Evolutionary conservation across 2,888 invertebrate species (phyloP).

Genomic region (Uloborus plumipes): DNA sequence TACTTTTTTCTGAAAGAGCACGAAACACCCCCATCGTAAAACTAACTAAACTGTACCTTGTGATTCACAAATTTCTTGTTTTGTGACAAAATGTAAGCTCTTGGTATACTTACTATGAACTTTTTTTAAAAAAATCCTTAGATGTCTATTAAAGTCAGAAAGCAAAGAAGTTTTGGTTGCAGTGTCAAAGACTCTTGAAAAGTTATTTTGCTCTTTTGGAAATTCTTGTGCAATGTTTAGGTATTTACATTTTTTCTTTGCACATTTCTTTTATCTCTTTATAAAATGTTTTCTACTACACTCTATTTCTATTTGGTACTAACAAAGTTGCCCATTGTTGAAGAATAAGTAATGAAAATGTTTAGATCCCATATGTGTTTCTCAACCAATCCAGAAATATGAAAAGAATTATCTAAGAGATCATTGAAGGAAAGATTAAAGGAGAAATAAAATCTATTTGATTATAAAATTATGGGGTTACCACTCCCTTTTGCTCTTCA

Average conservation of each 20-base stretch:
- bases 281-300: not conserved
- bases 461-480: too few relatives aligned
- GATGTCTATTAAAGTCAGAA: slow-evolving; percentile 17
- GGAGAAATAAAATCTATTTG: too few relatives aligned
- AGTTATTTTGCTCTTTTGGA: slow-evolving; percentile 18
- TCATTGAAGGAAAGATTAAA: too few relatives aligned
- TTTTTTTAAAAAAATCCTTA: slow-evolving; percentile 6
- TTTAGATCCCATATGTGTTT: too few relatives aligned
- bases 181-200: slow-evolving; percentile 16
- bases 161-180: slow-evolving; percentile 9
- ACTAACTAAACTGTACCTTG: too few relatives aligned
- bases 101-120: not conserved
- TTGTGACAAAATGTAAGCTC: too few relatives aligned
- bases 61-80: too few relatives aligned
- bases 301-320: not conserved
- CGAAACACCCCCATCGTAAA: too few relatives aligned
- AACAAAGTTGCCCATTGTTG: not conserved
- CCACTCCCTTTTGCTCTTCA: too few relatives aligned
- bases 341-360: not conserved
- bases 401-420: too few relatives aligned
- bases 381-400: too few relatives aligned
- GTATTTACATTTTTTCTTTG: slow-evolving; percentile 4
- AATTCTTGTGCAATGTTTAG: slow-evolving; percentile 23
- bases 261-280: not conserved
- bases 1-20: too few relatives aligned